These are phyloP conservation scores for Drosophila mulleri DNA, from an alignment of 2,888 invertebrate species.

Conservation along the genomic window DNA sequence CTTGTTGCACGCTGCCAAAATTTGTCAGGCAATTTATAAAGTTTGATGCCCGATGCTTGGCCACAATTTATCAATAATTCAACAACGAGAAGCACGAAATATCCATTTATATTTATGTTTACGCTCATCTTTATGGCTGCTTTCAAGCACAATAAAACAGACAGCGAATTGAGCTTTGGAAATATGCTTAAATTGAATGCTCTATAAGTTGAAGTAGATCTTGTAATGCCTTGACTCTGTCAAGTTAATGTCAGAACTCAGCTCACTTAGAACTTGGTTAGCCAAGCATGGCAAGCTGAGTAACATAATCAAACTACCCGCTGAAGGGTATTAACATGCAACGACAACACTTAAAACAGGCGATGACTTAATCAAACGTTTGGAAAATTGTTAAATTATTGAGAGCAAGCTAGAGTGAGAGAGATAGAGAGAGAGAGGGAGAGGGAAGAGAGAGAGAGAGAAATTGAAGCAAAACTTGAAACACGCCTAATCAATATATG, in stretches of 20 bases:
- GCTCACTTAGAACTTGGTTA: neutral
- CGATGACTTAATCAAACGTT: constrained; percentile 67
- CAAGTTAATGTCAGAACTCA: neutral
- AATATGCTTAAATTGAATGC: constrained; percentile 3
- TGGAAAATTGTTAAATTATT: constrained; percentile 75
- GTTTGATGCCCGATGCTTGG: constrained; percentile 29
- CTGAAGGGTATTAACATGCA: neutral
- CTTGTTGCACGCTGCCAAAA: constrained; percentile 57
- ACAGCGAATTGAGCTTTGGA: neutral
- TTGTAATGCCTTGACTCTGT: too few species aligned
- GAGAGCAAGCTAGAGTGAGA: constrained; percentile 6
- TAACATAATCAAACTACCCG: neutral
- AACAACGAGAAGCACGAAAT: constrained; percentile 30
- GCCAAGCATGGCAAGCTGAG: neutral
- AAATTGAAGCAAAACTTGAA: constrained; percentile 16
- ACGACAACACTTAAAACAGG: constrained; percentile 44
- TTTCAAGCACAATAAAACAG: constrained; percentile 2
- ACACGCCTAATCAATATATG: constrained; percentile 67
- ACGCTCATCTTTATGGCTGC: neutral
- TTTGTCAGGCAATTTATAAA: constrained; percentile 26
- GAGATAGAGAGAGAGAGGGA: neutral
- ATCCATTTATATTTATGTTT: constrained; percentile 21
- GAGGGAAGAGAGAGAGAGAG: neutral
- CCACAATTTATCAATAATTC: constrained; percentile 67
- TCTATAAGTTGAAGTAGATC: neutral